Percentiles rank a stretch among this genome's conserved stretches.
Evolutionary conservation across 2,113 vertebrate genomes (phyloP).

Genomic region (Uropsilus gracilis): DNA sequence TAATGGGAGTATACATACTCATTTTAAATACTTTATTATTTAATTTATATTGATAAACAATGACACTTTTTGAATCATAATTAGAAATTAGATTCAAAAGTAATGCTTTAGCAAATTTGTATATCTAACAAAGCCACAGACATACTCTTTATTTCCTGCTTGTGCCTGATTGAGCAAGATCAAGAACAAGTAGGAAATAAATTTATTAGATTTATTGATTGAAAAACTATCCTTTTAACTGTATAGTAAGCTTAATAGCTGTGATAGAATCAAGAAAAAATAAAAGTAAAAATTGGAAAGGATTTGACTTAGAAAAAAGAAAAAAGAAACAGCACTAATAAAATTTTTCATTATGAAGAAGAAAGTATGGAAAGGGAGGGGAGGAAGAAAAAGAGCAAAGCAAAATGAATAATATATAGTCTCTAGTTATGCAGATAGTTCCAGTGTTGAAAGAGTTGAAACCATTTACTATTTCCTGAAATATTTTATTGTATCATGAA

Average conservation of each 20-base stretch:
- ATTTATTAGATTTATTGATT: background rate
- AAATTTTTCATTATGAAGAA: background rate
- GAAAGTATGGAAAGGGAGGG: background rate
- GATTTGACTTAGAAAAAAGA: background rate
- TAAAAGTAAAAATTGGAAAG: background rate
- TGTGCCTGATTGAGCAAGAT: background rate
- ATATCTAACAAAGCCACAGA: background rate
- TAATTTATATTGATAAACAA: slow-evolving; percentile 1
- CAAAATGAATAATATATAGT: background rate
- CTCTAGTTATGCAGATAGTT: background rate
- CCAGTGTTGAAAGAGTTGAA: background rate
- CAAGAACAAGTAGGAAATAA: background rate
- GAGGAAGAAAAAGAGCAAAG: background rate
- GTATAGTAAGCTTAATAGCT: background rate
- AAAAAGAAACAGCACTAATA: background rate
- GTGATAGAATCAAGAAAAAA: background rate
- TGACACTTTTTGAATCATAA: background rate
- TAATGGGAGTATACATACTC: background rate
- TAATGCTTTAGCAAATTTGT: background rate
- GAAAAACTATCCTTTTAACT: background rate
- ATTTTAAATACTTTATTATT: slow-evolving; percentile 12
- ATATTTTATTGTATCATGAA: background rate
- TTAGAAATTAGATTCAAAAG: background rate
- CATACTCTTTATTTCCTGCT: slow-evolving; percentile 42
- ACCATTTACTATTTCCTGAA: background rate